These are phyloP conservation scores for Macrotus californicus DNA, from an alignment of 2,113 vertebrate genomes.

Conservation along the genomic window DNA sequence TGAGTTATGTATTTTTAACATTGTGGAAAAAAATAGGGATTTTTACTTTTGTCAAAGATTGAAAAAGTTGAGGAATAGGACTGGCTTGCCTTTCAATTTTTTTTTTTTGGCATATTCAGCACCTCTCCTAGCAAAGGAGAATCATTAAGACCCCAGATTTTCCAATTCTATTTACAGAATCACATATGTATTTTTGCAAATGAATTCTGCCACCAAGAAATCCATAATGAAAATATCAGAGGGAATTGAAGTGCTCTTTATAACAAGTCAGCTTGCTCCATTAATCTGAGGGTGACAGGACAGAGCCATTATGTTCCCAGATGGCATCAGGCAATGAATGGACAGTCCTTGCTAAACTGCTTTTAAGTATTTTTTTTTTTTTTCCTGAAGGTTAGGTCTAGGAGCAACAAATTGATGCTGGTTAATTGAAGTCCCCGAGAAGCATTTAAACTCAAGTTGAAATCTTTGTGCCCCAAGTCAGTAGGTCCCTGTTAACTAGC, in stretches of 20 bases:
- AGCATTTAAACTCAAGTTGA: slow-evolving; percentile 75
- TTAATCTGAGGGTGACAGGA: slow-evolving; percentile 77
- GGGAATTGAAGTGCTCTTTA: slow-evolving; percentile 75
- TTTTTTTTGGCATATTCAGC: slow-evolving; percentile 46
- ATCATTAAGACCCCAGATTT: slow-evolving; percentile 72
- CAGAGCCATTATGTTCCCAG: slow-evolving; percentile 70
- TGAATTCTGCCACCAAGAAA: slow-evolving; percentile 76
- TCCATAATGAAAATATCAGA: slow-evolving; percentile 78
- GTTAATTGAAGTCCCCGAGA: slow-evolving; percentile 71
- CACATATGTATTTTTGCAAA: slow-evolving; percentile 78
- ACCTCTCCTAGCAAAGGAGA: slow-evolving; percentile 74
- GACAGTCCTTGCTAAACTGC: slow-evolving; percentile 50
- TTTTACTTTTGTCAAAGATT: slow-evolving; percentile 43
- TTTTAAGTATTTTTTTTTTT: slow-evolving; percentile 26
- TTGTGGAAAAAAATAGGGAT: not conserved
- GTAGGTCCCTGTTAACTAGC: slow-evolving; percentile 69
- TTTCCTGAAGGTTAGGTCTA: slow-evolving; percentile 58
- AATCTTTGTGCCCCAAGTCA: slow-evolving; percentile 69
- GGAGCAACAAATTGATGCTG: slow-evolving; percentile 64
- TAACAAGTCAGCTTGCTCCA: slow-evolving; percentile 72
- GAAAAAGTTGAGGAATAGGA: not conserved
- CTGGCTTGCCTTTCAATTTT: slow-evolving; percentile 61
- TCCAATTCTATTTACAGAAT: slow-evolving; percentile 73
- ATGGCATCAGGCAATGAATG: slow-evolving; percentile 59
- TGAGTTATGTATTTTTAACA: slow-evolving; percentile 53